Base-by-base conservation (phyloP, 2,113 vertebrate species). In the Cyphomyrus plagiostoma region DNA sequence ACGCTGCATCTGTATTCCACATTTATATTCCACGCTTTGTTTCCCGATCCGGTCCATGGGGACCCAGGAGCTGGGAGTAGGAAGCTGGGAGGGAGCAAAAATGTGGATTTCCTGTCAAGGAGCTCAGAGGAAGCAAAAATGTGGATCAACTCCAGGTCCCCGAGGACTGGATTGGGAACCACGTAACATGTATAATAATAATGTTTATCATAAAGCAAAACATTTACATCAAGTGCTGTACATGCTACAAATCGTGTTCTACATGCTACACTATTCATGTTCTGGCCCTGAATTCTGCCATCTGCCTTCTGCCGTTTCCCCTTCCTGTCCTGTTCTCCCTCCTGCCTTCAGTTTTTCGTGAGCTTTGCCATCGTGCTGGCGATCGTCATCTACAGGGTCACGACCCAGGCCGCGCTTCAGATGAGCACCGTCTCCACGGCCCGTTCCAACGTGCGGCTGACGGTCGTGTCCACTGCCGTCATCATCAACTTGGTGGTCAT, bases 401-500 rank as follows among this genome's bases (percentile, higher is more conserved):
- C 97, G n/a, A 99, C 97, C 0, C 98, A 96, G 0, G 97, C 98
- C 0, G 98, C 98, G 0, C 93, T 99, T 89, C 98, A 98, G 83
- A 96, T 99, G 92, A 99, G 96, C 91, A 95, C 94, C 42, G 96
- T 96, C 0, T 95, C 97, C 0, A 95, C 95, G 0, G 96, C 97
- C 13, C 95, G 96, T 1, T 96, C 97, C 0, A 98, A 98, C 19
- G 95, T 99, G 56, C 93, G 98, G 19, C 97, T 98, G 89, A 99
- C 97, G 0, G 98, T 99, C 93, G 99, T 98, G 0, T 97, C 97
- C 92, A 99, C 98, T 0, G 98, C 97, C 0, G 98, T 99, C 90
- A 96, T 99, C 92, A 98, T 99, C 94, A 99, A 99, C 93, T 94
- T 99, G 91, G 97, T 99, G 35, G 94, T 98, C 92, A 99, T 99